Evolutionary conservation across 2,888 invertebrate species (phyloP).

Genomic region (Anoplius nigerrimus): DNA sequence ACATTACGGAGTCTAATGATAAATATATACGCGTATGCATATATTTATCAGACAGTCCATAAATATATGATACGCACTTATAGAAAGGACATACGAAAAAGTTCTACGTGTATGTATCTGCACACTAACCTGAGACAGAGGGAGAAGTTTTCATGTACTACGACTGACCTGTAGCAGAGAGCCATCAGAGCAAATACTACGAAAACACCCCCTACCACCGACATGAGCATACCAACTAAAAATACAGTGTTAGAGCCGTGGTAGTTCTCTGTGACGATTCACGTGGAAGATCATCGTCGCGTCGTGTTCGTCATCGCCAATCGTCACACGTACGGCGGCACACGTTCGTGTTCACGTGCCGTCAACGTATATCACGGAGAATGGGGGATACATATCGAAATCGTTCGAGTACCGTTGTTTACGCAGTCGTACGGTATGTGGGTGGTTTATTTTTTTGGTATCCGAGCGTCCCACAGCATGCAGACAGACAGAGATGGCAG

Average conservation of each 20-base stretch:
- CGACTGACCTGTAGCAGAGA: constrained; percentile 99
- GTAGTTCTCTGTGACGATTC: constrained; percentile 88
- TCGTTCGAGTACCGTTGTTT: constrained; percentile 34
- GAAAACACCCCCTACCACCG: constrained; percentile 99
- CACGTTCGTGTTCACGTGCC: neutral
- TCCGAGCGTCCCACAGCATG: constrained; percentile 77
- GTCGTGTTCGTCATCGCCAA: constrained; percentile 16
- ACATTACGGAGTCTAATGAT: constrained; percentile 37
- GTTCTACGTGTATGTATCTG: constrained; percentile 79
- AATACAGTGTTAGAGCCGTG: constrained; percentile 98
- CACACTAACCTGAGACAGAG: constrained; percentile 99
- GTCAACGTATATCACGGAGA: neutral
- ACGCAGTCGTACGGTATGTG: constrained; percentile 51
- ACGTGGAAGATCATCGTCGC: neutral
- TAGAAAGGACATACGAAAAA: constrained; percentile 57
- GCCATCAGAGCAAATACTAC: constrained; percentile 99
- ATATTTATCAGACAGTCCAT: constrained; percentile 14
- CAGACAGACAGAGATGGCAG: constrained; percentile 78
- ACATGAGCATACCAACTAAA: constrained; percentile 98
- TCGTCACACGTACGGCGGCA: constrained; percentile 12
- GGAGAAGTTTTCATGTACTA: constrained; percentile 99
- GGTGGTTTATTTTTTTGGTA: constrained; percentile 58
- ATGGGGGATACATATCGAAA: constrained; percentile 3
- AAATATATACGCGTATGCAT: constrained; percentile 55
- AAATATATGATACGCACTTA: constrained; percentile 10